Evolutionary conservation across 2,888 invertebrate species (phyloP), one percentile per base, ranked within the genome.

Genomic region (Therioaphis trifolii): DNA sequence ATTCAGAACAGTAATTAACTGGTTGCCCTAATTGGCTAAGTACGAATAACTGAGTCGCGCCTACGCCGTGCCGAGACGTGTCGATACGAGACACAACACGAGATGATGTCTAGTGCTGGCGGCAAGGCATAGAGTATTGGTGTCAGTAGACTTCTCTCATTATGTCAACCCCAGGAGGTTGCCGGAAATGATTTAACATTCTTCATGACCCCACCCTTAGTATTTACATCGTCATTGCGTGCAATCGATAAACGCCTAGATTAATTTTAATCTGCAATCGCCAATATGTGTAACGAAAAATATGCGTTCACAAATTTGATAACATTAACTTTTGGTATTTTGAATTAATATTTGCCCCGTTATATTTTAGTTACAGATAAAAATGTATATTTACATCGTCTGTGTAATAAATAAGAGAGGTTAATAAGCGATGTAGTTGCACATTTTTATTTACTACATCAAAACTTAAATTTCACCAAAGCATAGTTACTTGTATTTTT

Each of bases 121-220:
- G 80, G 71, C 80, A 21, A 46, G n/a, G 18, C 9, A 35, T 55
- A 69, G n/a, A n/a, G 7, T 77, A 80, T 71, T 72, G 80, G 80
- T 80, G 80, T 80, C 71, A 72, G 80, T 72, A 63, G 61, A 61
- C 61, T 72, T 71, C 52, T 58, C 4, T 46, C 46, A 72, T 72
- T 49, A 49, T 80, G 80, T 80, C 80, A 72, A 80, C 80, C 80
- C 80, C 49, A 72, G 80, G 80, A 46, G 80, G 80, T 35, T 72
- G 61, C 72, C 80, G 80, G 80, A 80, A 80, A 80, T 72, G 72
- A 72, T 61, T 80, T 46, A 71, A 79, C 69, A 79, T 79, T 71
- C 58, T 79, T 58, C n/a, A 5, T 55, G 55, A 69, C 79, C 69
- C 43, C 40, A 58, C 69, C 69, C 55, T 5, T n/a, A 40, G n/a